Evolutionary conservation across 2,888 invertebrate genomes (phyloP), one percentile per base, ranked within the genome.

Genomic region (Aethes cnicana): DNA sequence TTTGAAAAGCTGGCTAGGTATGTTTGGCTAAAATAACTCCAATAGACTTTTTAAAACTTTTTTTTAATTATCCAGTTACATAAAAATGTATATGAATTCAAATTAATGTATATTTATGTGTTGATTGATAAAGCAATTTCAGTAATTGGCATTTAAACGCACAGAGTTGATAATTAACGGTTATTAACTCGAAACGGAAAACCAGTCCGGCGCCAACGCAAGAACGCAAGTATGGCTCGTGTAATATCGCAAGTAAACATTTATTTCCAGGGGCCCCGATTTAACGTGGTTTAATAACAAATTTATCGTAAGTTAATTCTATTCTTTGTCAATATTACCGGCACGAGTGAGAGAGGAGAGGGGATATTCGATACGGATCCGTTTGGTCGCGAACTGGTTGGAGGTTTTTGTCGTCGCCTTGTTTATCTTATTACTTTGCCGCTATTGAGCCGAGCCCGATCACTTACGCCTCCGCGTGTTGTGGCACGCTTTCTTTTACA

Each of bases 351-450:
- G 36, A 35, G 28, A 26, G 33, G 35, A 33, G 20, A 41, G 48
- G 32, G 26, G n/a, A 25, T 25, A 4, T 25, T 11, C 20, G 37
- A 52, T 39, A 32, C 30, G 44, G 32, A 30, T 32, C 30, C 32
- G 30, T 32, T 23, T 25, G 32, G 32, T 74, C 77, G 73, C 74
- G 68, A 69, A 73, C 75, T 77, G 75, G 77, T 79, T 80, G 74
- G 72, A 72, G 66, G 63, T 69, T 72, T 83, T 82, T 81, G 76
- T 77, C 72, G 73, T 68, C 72, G 68, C 58, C 69, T 70, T 70
- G 74, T 77, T 80, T 79, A 75, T 80, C 77, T 79, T 77, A 80
- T 81, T 81, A 74, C 68, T 63, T 63, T 57, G 58, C 66, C 66
- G 73, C 69, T 75, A 73, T 77, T 74, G 72, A 76, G 73, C 72